phyloP scores from a whole-genome alignment of 2,797 vertebrate species.

The Distichodus sexfasciatus region DNA sequence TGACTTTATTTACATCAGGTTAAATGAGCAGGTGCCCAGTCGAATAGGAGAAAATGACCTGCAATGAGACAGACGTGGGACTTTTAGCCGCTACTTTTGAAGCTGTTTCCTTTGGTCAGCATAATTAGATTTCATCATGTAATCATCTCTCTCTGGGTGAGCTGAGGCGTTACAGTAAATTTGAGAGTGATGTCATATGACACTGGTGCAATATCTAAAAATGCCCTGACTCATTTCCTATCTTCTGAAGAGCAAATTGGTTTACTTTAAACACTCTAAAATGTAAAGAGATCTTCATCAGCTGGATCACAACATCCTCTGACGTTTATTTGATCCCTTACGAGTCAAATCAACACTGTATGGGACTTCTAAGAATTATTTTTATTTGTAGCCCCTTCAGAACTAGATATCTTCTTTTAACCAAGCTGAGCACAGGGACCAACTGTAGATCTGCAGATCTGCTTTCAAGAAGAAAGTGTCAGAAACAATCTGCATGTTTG shows the following conservation, averaged over 20 bases:
- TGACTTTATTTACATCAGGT: no score
- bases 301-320: not conserved
- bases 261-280: not conserved
- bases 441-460: not conserved
- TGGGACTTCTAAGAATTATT: no score
- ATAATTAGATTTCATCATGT: slow-evolving; percentile 20
- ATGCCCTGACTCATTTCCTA: slow-evolving; percentile 34
- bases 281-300: not conserved
- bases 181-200: slow-evolving; percentile 4
- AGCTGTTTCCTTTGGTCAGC: not conserved
- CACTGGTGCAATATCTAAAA: not conserved
- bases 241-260: not conserved
- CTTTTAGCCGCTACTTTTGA: not conserved
- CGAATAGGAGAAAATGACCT: slow-evolving; percentile 10
- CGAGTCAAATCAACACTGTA: not conserved
- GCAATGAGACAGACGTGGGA: not conserved
- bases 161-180: slow-evolving; percentile 10
- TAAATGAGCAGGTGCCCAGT: no score
- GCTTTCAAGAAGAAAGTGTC: not conserved
- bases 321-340: not conserved
- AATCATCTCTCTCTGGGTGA: not conserved
- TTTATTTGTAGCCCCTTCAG: no score
- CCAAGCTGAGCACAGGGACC: not conserved
- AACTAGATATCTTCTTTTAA: not conserved
- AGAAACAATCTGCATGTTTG: not conserved